Evolutionary conservation across 2,797 vertebrate genomes (phyloP).

Genomic region (Novumbra hubbsi): DNA sequence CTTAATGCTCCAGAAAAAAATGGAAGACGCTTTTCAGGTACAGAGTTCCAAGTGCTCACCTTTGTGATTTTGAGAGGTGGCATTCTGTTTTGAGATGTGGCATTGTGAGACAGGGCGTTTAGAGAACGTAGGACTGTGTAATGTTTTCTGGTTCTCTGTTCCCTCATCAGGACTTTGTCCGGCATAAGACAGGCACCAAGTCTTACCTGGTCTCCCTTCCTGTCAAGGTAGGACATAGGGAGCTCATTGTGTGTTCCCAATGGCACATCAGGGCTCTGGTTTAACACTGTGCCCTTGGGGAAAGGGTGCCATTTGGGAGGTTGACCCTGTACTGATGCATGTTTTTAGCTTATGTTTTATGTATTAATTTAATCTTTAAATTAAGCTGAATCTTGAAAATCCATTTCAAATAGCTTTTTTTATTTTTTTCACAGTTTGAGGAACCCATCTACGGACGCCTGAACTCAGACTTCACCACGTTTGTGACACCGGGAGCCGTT

Average conservation of each 20-base stretch:
- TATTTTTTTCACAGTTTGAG: slow-evolving; percentile 64
- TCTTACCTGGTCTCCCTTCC: slow-evolving; percentile 69
- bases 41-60: background rate
- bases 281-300: background rate
- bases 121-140: too few species aligned
- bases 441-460: slow-evolving; percentile 75
- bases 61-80: background rate
- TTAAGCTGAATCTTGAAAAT: too few species aligned
- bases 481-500: slow-evolving; percentile 76
- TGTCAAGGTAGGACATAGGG: slow-evolving; percentile 64
- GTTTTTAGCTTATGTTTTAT: background rate
- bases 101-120: too few species aligned
- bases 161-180: slow-evolving; percentile 65
- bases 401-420: too few species aligned
- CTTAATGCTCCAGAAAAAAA: slow-evolving; percentile 75
- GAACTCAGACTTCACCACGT: slow-evolving; percentile 76
- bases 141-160: slow-evolving; percentile 4
- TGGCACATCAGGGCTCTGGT: background rate
- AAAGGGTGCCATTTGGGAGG: background rate
- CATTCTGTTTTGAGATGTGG: too few species aligned
- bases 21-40: slow-evolving; percentile 77
- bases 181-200: slow-evolving; percentile 61
- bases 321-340: background rate
- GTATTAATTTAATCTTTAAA: too few species aligned
- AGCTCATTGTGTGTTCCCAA: background rate